Percentiles rank a stretch among this genome's conserved stretches.
These are phyloP conservation scores for Lucilia cuprina DNA, from an alignment of 1,140 invertebrate species.

Conservation along the genomic window DNA sequence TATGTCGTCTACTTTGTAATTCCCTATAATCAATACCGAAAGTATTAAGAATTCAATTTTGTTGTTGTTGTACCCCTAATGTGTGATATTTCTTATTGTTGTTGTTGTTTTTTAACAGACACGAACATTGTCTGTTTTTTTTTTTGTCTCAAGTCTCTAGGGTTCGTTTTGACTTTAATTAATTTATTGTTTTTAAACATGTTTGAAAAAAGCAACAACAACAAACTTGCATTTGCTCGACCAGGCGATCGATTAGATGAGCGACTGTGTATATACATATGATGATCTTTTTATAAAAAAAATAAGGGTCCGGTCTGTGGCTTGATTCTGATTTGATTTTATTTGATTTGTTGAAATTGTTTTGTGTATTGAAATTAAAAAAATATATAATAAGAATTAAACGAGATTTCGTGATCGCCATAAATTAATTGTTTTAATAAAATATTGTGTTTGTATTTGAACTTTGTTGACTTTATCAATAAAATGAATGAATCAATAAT, in stretches of 20 bases:
- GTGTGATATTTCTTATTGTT: background rate
- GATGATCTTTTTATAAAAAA: background rate
- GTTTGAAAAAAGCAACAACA: background rate
- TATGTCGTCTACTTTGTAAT: no score
- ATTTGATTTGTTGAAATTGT: constrained; percentile 14
- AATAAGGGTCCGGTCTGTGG: background rate
- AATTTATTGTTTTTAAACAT: constrained; percentile 27
- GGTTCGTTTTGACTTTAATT: constrained; percentile 28
- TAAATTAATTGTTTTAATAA: constrained; percentile 29
- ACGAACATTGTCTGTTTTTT: background rate
- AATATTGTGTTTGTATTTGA: constrained; percentile 26
- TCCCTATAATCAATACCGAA: no score
- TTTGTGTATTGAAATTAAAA: background rate
- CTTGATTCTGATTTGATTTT: background rate
- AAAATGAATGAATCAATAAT: background rate
- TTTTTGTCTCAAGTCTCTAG: background rate
- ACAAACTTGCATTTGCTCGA: background rate
- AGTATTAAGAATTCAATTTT: background rate
- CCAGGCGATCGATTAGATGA: background rate
- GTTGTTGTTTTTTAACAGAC: background rate
- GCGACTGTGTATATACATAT: background rate
- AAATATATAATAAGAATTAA: background rate
- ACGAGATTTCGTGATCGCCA: constrained; percentile 21
- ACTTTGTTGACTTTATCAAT: constrained; percentile 26
- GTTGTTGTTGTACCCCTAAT: background rate